Evolutionary conservation across 2,113 vertebrate genomes (phyloP).

Genomic region (Tetrax tetrax): DNA sequence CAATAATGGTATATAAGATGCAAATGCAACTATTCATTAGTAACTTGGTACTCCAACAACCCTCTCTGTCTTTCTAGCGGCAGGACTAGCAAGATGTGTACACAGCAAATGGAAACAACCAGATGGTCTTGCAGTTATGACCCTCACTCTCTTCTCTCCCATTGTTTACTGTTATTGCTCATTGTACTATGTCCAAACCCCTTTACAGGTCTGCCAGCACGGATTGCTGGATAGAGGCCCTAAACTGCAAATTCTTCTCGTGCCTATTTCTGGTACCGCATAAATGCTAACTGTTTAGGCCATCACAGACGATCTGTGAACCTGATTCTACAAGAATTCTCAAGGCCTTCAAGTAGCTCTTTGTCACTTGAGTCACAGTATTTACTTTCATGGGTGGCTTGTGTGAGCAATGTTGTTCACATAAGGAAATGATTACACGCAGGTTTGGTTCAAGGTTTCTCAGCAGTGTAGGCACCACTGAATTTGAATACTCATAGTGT

Average conservation of each 20-base stretch:
- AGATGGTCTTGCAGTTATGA: constrained; percentile 69
- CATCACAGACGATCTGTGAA: neutral
- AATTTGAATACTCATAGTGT: neutral
- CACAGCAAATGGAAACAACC: constrained; percentile 65
- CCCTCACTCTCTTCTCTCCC: constrained; percentile 59
- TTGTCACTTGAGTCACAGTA: neutral
- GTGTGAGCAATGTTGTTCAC: neutral
- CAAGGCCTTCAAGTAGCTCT: neutral
- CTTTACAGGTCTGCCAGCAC: constrained; percentile 56
- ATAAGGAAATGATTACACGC: neutral
- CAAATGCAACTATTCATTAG: neutral
- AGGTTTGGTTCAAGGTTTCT: neutral
- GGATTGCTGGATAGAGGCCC: constrained; percentile 43
- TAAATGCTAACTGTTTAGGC: neutral
- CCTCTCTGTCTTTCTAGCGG: constrained; percentile 16
- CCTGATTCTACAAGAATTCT: neutral
- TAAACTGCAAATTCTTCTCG: constrained; percentile 16
- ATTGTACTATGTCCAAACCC: constrained; percentile 44
- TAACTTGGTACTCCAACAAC: neutral
- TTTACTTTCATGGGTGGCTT: neutral
- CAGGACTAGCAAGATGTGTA: constrained; percentile 55
- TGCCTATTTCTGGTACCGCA: neutral
- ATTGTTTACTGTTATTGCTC: constrained; percentile 60
- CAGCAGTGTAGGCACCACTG: neutral
- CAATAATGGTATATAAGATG: neutral